Evolutionary conservation across 1,140 invertebrate species (phyloP).

Genomic region (Drosophila serrata): DNA sequence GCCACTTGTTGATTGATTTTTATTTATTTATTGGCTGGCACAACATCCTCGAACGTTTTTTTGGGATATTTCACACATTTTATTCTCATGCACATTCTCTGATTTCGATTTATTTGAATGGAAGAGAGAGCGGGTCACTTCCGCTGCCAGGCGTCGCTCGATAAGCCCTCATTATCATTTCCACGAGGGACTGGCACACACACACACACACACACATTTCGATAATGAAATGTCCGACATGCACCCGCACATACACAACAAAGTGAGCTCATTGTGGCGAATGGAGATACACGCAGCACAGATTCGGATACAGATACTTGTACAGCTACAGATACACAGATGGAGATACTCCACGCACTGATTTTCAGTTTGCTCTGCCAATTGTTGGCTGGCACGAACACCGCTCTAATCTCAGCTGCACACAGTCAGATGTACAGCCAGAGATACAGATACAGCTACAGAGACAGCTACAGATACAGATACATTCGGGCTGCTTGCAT

Average conservation of each 20-base stretch:
- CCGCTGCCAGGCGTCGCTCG: constrained; percentile 22
- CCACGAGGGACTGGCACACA: constrained; percentile 15
- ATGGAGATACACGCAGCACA: constrained; percentile 46
- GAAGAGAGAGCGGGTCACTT: constrained; percentile 38
- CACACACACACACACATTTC: constrained; percentile 37
- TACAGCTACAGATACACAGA: constrained; percentile 45
- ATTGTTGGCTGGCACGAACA: constrained; percentile 73
- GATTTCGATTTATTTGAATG: constrained; percentile 43
- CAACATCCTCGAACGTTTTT: background rate
- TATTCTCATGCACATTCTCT: background rate
- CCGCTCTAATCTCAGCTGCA: constrained; percentile 71
- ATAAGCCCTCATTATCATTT: constrained; percentile 83
- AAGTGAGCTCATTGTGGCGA: constrained; percentile 75
- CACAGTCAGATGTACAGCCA: constrained; percentile 35
- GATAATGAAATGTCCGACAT: constrained; percentile 80
- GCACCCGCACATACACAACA: constrained; percentile 73
- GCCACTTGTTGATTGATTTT: constrained; percentile 81
- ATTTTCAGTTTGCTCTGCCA: constrained; percentile 69
- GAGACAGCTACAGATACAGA: constrained; percentile 9
- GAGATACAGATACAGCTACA: constrained; percentile 1
- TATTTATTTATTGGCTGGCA: constrained; percentile 52
- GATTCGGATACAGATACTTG: constrained; percentile 33
- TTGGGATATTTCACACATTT: constrained; percentile 37
- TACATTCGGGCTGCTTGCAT: constrained; percentile 46
- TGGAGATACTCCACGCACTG: constrained; percentile 73